These are phyloP conservation scores for Sarcophaga caerulescens DNA, from an alignment of 2,888 invertebrate genomes.

Conservation along the genomic window DNA sequence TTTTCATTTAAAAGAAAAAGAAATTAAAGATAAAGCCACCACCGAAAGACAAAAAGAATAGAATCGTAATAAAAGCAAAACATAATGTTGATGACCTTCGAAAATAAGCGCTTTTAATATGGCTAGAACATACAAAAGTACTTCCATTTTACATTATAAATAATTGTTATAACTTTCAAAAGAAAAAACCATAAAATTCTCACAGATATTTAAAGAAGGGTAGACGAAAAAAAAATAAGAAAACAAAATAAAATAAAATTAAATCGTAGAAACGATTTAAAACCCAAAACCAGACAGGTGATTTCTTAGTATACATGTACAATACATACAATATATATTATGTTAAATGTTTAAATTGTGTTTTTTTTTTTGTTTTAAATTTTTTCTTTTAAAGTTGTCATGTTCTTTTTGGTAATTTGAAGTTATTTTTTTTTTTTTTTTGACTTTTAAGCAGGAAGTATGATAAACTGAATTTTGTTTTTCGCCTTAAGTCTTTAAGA, in stretches of 20 bases:
- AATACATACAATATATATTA: background rate
- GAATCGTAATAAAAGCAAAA: background rate
- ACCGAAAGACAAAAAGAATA: background rate
- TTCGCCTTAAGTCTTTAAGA: background rate
- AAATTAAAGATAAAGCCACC: background rate
- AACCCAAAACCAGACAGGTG: constrained; percentile 28
- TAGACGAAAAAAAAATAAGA: background rate
- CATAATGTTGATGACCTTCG: constrained; percentile 47
- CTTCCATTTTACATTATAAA: constrained; percentile 18
- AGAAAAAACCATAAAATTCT: constrained; percentile 1
- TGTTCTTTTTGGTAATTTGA: constrained; percentile 9
- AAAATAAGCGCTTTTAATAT: background rate
- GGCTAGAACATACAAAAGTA: background rate
- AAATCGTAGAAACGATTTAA: constrained; percentile 21
- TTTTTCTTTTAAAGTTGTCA: constrained; percentile 6
- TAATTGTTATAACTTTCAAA: background rate
- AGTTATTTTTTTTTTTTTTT: too few relatives aligned
- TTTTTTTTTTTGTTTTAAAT: background rate
- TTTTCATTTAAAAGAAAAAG: constrained; percentile 12
- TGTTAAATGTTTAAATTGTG: background rate
- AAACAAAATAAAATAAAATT: background rate
- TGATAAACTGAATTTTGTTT: background rate
- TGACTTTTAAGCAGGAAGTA: constrained; percentile 35
- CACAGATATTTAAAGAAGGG: constrained; percentile 3
- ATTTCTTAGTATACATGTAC: too few relatives aligned